Conservation (phyloP, 2,113 vertebrate genomes). For the Istiophorus platypterus region DNA sequence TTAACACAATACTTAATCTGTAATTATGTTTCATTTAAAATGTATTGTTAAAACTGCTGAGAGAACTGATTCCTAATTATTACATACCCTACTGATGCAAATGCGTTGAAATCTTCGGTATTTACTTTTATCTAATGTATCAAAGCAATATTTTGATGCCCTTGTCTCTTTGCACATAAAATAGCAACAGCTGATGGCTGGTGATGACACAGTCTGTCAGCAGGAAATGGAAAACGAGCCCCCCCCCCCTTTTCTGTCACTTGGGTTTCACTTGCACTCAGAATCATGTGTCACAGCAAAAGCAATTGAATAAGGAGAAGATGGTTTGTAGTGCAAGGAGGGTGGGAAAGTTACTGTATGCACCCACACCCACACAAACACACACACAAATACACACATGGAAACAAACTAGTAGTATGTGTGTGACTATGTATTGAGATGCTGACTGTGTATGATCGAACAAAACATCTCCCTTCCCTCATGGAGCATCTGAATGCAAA, state of each 20-base stretch:
- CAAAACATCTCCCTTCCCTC: slow-evolving; percentile 54
- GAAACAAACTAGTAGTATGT: neutral
- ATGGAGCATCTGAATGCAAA: slow-evolving; percentile 54
- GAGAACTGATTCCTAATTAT: slow-evolving; percentile 30
- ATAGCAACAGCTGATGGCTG: slow-evolving; percentile 55
- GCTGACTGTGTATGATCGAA: slow-evolving; percentile 62
- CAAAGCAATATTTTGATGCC: slow-evolving; percentile 37
- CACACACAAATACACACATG: neutral
- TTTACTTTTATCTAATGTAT: slow-evolving; percentile 42
- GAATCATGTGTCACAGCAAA: slow-evolving; percentile 24
- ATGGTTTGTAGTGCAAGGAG: neutral
- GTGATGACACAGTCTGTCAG: slow-evolving; percentile 68
- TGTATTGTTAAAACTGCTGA: slow-evolving; percentile 9
- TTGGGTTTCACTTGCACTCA: slow-evolving; percentile 40
- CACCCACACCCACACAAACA: neutral
- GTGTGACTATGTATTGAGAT: slow-evolving; percentile 44
- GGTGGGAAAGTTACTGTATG: neutral
- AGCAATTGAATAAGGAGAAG: slow-evolving; percentile 27
- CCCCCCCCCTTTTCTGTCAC: slow-evolving; percentile 35
- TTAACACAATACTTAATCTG: slow-evolving; percentile 5
- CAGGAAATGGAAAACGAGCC: slow-evolving; percentile 57
- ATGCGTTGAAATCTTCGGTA: slow-evolving; percentile 46
- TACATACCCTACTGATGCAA: slow-evolving; percentile 41
- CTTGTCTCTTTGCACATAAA: slow-evolving; percentile 25
- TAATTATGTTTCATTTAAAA: slow-evolving; percentile 21